Base-by-base conservation (phyloP, 64 coral and sea anemone species). In the Actinia tenebrosa region DNA sequence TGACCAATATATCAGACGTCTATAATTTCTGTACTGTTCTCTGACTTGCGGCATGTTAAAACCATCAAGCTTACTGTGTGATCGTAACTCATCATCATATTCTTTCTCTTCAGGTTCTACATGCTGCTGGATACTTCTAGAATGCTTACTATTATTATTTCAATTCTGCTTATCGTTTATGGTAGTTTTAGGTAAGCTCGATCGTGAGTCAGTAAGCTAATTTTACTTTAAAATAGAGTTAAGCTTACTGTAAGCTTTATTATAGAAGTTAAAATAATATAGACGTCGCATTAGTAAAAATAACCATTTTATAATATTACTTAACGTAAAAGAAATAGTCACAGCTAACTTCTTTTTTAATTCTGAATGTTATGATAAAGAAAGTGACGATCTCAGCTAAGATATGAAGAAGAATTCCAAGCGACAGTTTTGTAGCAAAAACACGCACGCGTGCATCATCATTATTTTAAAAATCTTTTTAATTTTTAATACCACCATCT, bases 151-250 rank as follows among this genome's bases (percentile, higher is more conserved):
- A 93, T 99, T 79, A 71, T 95, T 77, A 92, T 99, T 59, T 99
- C 97, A 8, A 86, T 99, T 83, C 83, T 99, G 10, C 93, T 99
- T 22, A 99, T 99, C 60, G 86, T 99, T 2, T 99, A 95, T 19
- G 97, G 97, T 30, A 99, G 97, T 83, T 99, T 99, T 56, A 95
- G 97, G 97, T 99, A 56, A 72, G 69, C 2, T 11, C 89, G 80
- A 69, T 1, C 11, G 3, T 56, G 11, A 10, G 3, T 66, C 22
- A 66, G 8, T 22, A 22, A 47, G n/a, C n/a, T n/a, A n/a, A n/a
- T n/a, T n/a, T n/a, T n/a, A n/a, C n/a, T n/a, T n/a, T n/a, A n/a
- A n/a, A n/a, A n/a, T n/a, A n/a, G n/a, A n/a, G n/a, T n/a, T n/a
- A n/a, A n/a, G n/a, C n/a, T n/a, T n/a, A n/a, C n/a, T n/a, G n/a